phyloP scores from a whole-genome alignment of 2,888 invertebrate genomes.

The Brenthis hecate region DNA sequence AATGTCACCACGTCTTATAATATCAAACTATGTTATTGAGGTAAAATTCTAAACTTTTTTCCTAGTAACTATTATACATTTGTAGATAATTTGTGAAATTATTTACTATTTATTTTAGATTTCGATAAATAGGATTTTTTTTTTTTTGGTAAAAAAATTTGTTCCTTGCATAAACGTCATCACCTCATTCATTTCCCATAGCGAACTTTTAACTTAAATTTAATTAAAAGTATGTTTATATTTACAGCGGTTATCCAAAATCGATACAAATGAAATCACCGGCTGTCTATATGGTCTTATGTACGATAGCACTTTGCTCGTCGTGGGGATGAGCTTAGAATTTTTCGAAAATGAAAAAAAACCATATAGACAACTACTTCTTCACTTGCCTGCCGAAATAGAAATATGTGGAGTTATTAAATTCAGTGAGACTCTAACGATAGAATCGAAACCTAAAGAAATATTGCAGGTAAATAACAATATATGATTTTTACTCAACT shows the following conservation, averaged over 20 bases:
- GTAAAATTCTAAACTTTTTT: conserved; percentile 70
- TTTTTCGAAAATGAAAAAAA: conserved; percentile 81
- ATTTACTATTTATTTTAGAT: not conserved
- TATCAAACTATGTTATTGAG: conserved; percentile 87
- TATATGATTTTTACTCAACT: not conserved
- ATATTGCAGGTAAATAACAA: conserved; percentile 73
- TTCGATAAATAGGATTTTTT: conserved; percentile 12
- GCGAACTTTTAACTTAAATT: not conserved
- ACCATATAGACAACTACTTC: conserved; percentile 77
- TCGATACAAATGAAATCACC: conserved; percentile 82
- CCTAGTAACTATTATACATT: not conserved
- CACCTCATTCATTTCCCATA: conserved; percentile 21
- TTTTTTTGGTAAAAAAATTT: conserved; percentile 12
- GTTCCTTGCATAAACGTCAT: conserved; percentile 57
- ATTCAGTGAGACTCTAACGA: conserved; percentile 83
- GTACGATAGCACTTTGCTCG: conserved; percentile 86
- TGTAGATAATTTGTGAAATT: not conserved
- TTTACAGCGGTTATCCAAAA: conserved; percentile 85
- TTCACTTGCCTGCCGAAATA: conserved; percentile 88
- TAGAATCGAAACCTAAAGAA: conserved; percentile 84
- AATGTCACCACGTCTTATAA: conserved; percentile 89
- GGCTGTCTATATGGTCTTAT: conserved; percentile 90
- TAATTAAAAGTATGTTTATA: conserved; percentile 5
- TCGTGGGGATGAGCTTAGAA: conserved; percentile 87
- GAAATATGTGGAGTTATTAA: conserved; percentile 89